Conservation (phyloP, 1,140 invertebrate genomes). For the Dendroctonus ponderosae region DNA sequence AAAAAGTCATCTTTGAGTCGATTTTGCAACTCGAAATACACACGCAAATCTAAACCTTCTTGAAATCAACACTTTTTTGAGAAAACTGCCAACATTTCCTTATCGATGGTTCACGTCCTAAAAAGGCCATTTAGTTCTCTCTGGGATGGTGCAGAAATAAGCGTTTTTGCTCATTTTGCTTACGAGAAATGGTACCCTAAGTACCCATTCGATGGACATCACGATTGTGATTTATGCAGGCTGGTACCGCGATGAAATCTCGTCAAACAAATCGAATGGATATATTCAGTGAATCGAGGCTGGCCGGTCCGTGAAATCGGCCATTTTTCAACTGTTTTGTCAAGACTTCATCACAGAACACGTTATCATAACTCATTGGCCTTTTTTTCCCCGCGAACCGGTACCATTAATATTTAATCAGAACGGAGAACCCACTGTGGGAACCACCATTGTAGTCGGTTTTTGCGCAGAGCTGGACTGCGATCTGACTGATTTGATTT, state of each 20-base stretch:
- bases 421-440: slow-evolving; percentile 31
- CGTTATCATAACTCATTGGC: slow-evolving; percentile 41
- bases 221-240: slow-evolving; percentile 21
- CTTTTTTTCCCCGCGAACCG: slow-evolving; percentile 35
- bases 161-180: no score
- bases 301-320: slow-evolving; percentile 36
- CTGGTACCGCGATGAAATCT: slow-evolving; percentile 27
- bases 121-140: no score
- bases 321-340: slow-evolving; percentile 45
- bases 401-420: slow-evolving; percentile 45
- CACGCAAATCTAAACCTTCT: no score
- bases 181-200: no score
- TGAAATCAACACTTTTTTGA: no score
- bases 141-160: no score
- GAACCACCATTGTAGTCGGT: slow-evolving; percentile 15
- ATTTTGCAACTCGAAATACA: no score
- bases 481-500: no score
- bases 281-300: slow-evolving; percentile 25
- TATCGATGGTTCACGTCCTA: no score
- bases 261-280: slow-evolving; percentile 29
- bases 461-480: background rate
- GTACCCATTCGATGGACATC: no score
- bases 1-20: no score
- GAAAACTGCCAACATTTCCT: no score
- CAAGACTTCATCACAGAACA: slow-evolving; percentile 43